Base-by-base conservation (phyloP, 2,797 vertebrate species). In the Euthynnus affinis region DNA sequence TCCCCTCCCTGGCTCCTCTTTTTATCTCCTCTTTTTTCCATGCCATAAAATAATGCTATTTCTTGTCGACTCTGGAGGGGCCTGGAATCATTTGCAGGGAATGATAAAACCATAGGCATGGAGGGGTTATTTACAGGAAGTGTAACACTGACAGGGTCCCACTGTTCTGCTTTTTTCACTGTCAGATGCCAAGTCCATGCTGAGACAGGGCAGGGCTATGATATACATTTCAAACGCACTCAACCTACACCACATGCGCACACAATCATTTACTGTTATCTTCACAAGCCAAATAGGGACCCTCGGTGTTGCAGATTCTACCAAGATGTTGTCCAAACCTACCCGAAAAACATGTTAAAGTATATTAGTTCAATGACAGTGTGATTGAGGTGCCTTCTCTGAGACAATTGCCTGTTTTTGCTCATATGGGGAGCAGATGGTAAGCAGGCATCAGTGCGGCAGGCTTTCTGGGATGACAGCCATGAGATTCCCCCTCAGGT, bases 51-150 rank as follows among this genome's bases (percentile, higher is more conserved):
- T 95, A 93, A 94, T 94, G 90, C 92, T 89, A 90, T 94, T 94
- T 94, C 93, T 93, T 76, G 95, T 96, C 93, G 91, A 95, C 96
- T 97, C 96, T 95, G 94, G 96, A 96, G 96, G 96, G 96, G 96
- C 95, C 96, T 27, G 81, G 96, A 96, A 97, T 97, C 96, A 97
- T 95, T 94, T 92, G 93, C 90, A 27, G 88, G 78, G 90, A 88
- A 92, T 88, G 89, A 95, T 94, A 93, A 95, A 95, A 94, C 91
- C 90, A 91, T 93, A 94, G 89, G 90, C 91, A 88, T 89, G 83
- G 88, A 81, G 91, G 91, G 93, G 93, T 95, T 95, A 95, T 94
- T 95, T 95, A 94, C 93, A 93, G 93, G 88, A 92, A 87, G 89
- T 83, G 85, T 88, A 85, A 85, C 87, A 82, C 82, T 88, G 89